phyloP scores from a whole-genome alignment of 2,113 vertebrate genomes.

The Poicephalus meyeri region DNA sequence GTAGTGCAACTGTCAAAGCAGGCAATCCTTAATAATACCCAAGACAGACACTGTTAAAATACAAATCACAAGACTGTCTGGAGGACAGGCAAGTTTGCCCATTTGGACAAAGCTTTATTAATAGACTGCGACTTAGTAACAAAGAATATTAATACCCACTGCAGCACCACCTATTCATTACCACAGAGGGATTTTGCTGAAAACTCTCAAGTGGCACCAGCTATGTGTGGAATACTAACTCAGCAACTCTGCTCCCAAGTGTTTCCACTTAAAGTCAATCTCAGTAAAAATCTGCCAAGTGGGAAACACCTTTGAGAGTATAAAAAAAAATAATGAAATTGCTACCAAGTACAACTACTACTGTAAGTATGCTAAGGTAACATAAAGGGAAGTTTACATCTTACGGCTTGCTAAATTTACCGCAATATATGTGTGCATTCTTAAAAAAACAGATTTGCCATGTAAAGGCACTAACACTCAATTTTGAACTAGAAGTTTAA shows the following conservation, averaged over 20 bases:
- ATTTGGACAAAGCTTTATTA: slow-evolving; percentile 58
- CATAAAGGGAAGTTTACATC: not conserved
- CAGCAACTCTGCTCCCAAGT: not conserved
- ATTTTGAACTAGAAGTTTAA: not conserved
- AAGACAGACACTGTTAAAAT: slow-evolving; percentile 51
- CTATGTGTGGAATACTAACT: not conserved
- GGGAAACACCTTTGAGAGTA: not conserved
- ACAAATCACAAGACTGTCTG: slow-evolving; percentile 57
- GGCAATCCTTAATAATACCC: slow-evolving; percentile 7
- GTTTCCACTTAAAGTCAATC: not conserved
- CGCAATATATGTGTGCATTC: not conserved
- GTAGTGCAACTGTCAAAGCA: not conserved
- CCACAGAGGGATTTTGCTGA: not conserved
- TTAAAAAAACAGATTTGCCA: not conserved
- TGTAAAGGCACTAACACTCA: not conserved
- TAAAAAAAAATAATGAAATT: not conserved
- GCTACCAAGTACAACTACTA: not conserved
- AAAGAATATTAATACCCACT: slow-evolving; percentile 43
- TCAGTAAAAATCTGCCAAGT: not conserved
- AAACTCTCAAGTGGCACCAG: not conserved
- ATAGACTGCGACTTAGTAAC: slow-evolving; percentile 40
- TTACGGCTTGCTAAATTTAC: not conserved
- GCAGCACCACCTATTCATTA: not conserved
- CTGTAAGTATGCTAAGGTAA: not conserved
- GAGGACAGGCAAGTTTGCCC: slow-evolving; percentile 31